Evolutionary conservation across 2,888 invertebrate genomes (phyloP).

Genomic region (Catocala nupta): DNA sequence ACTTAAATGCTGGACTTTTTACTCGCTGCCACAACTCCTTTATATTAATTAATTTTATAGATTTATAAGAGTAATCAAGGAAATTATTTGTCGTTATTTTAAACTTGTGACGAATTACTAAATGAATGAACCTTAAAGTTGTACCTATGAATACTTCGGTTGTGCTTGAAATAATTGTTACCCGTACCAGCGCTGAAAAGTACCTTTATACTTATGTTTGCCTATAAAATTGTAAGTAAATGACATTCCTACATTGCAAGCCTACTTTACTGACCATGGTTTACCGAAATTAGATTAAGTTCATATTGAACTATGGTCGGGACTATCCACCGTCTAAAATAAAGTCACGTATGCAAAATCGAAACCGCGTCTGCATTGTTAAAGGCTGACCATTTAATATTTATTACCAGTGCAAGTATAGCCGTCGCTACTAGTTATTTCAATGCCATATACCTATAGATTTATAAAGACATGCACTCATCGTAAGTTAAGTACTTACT

Average conservation of each 20-base stretch:
- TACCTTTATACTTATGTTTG: constrained; percentile 20
- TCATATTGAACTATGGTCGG: neutral
- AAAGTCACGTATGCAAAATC: neutral
- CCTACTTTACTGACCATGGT: constrained; percentile 23
- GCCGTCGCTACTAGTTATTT: neutral
- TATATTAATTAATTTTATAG: constrained; percentile 61
- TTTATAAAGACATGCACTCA: constrained; percentile 3
- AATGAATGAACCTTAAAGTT: constrained; percentile 34
- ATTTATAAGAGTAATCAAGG: constrained; percentile 51
- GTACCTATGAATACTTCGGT: constrained; percentile 45
- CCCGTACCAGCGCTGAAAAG: constrained; percentile 23
- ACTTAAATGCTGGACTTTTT: constrained; percentile 79
- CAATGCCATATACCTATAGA: neutral
- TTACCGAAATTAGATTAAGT: constrained; percentile 6
- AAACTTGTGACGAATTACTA: constrained; percentile 34
- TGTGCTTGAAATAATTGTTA: constrained; percentile 45
- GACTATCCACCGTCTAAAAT: neutral
- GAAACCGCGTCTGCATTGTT: constrained; percentile 10
- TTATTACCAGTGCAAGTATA: constrained; percentile 28
- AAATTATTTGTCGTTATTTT: constrained; percentile 47
- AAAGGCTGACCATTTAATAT: constrained; percentile 29
- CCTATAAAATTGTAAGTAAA: constrained; percentile 25
- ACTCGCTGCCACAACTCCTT: constrained; percentile 70
- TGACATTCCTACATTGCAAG: constrained; percentile 51
- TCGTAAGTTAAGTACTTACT: neutral